Evolutionary conservation across 2,888 invertebrate genomes (phyloP), one percentile per base, ranked within the genome.

Genomic region (Eledona agricola): DNA sequence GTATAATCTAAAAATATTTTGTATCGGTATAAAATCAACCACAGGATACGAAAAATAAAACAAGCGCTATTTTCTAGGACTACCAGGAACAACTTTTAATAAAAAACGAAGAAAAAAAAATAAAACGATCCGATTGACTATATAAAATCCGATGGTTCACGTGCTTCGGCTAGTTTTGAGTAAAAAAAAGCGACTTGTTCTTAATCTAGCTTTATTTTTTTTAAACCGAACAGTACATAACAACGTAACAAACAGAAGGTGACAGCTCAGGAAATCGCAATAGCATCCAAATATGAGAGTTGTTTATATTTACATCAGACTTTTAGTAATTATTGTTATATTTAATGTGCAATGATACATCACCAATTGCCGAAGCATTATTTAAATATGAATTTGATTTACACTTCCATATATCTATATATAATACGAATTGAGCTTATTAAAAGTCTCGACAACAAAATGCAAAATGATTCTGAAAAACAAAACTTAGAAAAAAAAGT

Each of bases 221-320:
- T 37, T 38, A 49, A 52, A 52, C 46, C 26, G 37, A 51, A 51
- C 31, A 29, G 31, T 46, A 52, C 38, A 46, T 40, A 46, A 52
- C 46, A 52, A 52, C 46, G 20, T 46, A 52, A 45, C 40, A 51
- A 45, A 51, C 43, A 45, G 43, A 45, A 51, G 19, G 35, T 19
- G 28, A 16, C 22, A 46, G 52, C 52, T 46, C 26, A 38, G 26
- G 35, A 52, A 52, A 25, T 35, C 23, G 51, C 51, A 43, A 28
- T 52, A 52, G 43, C 46, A 52, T 45, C 37, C 26, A 37, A 26
- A 38, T 31, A 32, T 23, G 29, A 32, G 52, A 40, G 28, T n/a
- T n/a, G n/a, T 38, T 52, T 52, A 52, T 52, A 46, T 51, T 35
- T 53, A 53, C 53, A 53, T 53, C 53, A 53, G 53, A 53, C 53